phyloP scores from a whole-genome alignment of 2,113 vertebrate species.

The Plotosus lineatus region DNA sequence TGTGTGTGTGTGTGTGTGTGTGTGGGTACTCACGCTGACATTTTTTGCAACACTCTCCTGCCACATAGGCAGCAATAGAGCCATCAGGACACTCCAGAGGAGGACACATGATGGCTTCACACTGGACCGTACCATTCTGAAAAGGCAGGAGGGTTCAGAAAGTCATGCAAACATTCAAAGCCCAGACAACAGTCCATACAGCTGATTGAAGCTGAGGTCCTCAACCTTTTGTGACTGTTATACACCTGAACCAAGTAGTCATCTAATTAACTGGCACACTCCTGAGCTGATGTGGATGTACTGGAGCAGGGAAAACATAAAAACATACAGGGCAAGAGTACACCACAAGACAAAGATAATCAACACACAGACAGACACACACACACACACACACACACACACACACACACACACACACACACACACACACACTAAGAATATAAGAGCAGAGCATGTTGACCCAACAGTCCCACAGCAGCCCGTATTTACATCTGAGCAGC shows the following conservation, averaged over 20 bases:
- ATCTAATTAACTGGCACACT: background rate
- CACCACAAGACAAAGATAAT: background rate
- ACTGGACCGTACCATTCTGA: slow-evolving; percentile 92
- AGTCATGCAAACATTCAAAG: slow-evolving; percentile 5
- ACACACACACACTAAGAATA: no score
- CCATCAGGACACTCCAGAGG: slow-evolving; percentile 80
- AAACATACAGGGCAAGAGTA: background rate
- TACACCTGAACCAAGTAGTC: background rate
- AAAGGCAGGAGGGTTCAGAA: slow-evolving; percentile 50
- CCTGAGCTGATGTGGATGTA: background rate
- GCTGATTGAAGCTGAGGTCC: background rate
- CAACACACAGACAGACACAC: no score
- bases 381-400: no score
- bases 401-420: no score
- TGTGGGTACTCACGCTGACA: slow-evolving; percentile 86
- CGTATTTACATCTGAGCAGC: slow-evolving; percentile 4
- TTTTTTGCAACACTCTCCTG: slow-evolving; percentile 93
- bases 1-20: slow-evolving; percentile 47
- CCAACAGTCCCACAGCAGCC: background rate
- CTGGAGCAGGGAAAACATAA: background rate
- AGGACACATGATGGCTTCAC: slow-evolving; percentile 84
- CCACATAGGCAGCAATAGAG: slow-evolving; percentile 81
- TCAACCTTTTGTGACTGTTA: background rate
- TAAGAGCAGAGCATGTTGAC: background rate
- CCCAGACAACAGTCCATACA: background rate